Evolutionary conservation across 2,888 invertebrate genomes (phyloP).

Genomic region (Antheraea yamamai): DNA sequence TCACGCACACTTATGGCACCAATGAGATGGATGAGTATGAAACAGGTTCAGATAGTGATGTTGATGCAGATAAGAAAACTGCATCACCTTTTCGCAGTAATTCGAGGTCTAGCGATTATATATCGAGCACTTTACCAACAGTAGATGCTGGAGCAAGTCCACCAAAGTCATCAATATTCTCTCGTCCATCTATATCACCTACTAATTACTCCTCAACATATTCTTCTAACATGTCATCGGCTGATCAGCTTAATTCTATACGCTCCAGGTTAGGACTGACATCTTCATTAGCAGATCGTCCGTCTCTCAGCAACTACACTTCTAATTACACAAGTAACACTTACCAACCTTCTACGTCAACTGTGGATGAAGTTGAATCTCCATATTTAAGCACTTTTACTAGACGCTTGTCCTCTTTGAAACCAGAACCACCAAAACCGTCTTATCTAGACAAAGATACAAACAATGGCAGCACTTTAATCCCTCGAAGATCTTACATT

Average conservation of each 20-base stretch:
- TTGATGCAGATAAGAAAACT: slow-evolving; percentile 77
- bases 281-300: slow-evolving; percentile 64
- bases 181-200: slow-evolving; percentile 66
- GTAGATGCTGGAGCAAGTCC: slow-evolving; percentile 61
- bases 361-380: slow-evolving; percentile 82
- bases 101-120: slow-evolving; percentile 71
- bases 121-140: slow-evolving; percentile 66
- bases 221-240: slow-evolving; percentile 60
- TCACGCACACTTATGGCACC: slow-evolving; percentile 71
- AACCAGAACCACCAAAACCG: slow-evolving; percentile 63
- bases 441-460: slow-evolving; percentile 61
- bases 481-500: slow-evolving; percentile 68
- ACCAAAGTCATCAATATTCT: slow-evolving; percentile 64
- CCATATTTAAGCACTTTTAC: slow-evolving; percentile 88
- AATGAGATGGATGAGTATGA: slow-evolving; percentile 84
- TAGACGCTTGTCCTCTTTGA: slow-evolving; percentile 79
- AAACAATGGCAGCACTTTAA: slow-evolving; percentile 65
- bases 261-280: slow-evolving; percentile 81
- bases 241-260: slow-evolving; percentile 82
- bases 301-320: slow-evolving; percentile 55
- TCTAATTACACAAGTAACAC: slow-evolving; percentile 46
- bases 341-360: slow-evolving; percentile 62
- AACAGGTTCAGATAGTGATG: slow-evolving; percentile 87
- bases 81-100: slow-evolving; percentile 62
- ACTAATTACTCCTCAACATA: slow-evolving; percentile 51